phyloP scores from a whole-genome alignment of 1,140 invertebrate genomes.

The Ostrea denselamellosa region DNA sequence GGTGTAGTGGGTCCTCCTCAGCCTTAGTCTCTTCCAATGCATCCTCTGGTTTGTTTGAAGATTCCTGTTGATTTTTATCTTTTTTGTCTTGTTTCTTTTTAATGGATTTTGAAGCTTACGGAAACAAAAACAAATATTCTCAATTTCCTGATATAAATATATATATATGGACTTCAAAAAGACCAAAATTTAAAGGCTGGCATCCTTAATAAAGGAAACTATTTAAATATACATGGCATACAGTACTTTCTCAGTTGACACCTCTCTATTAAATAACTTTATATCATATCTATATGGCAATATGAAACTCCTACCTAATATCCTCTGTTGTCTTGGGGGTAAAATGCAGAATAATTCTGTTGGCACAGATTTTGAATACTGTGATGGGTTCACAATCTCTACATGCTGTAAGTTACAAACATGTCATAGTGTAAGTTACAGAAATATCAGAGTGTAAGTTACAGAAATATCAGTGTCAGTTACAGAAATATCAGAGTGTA shows the following conservation, averaged over 20 bases:
- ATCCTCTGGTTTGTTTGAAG: background rate
- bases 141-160: background rate
- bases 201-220: too few species aligned
- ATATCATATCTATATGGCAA: too few species aligned
- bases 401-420: constrained; percentile 68
- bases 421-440: too few species aligned
- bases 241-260: too few species aligned
- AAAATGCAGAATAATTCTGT: constrained; percentile 83
- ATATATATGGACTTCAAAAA: too few species aligned
- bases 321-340: background rate
- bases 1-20: background rate
- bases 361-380: constrained; percentile 86
- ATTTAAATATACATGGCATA: too few species aligned
- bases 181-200: too few species aligned
- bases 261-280: too few species aligned
- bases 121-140: background rate
- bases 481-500: too few species aligned
- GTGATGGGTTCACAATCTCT: constrained; percentile 86
- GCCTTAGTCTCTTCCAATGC: background rate
- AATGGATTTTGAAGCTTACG: background rate
- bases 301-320: background rate
- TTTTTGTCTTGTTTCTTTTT: background rate
- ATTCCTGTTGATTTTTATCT: background rate
- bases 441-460: too few species aligned
- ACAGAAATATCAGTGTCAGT: too few species aligned